Conservation (phyloP, 2,113 vertebrate genomes). For the Sciurus niger region DNA sequence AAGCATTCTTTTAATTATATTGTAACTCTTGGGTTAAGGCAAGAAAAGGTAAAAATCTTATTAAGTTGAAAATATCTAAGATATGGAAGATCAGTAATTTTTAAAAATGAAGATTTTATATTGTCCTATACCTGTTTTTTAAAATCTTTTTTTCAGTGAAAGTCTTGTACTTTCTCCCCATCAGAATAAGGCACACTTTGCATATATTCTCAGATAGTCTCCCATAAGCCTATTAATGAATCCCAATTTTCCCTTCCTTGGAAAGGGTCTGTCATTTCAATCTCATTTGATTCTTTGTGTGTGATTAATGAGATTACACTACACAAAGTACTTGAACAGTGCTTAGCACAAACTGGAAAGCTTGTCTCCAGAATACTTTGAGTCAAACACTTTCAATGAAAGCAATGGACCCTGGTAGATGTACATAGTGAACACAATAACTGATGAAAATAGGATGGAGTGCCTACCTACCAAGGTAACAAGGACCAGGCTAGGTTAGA, state of each 20-base stretch:
- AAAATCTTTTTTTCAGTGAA: conserved; percentile 1
- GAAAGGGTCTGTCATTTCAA: background rate
- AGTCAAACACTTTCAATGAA: conserved; percentile 24
- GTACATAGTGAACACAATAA: background rate
- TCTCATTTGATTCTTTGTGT: conserved; percentile 44
- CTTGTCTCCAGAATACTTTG: conserved; percentile 21
- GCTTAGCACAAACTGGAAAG: conserved; percentile 21
- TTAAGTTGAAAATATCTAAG: conserved; percentile 24
- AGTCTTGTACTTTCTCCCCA: background rate
- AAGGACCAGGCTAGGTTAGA: background rate
- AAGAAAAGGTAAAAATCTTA: conserved; percentile 48
- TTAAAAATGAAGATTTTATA: conserved; percentile 10
- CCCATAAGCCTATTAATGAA: background rate
- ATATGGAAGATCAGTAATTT: background rate
- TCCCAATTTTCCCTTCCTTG: background rate
- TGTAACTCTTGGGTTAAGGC: conserved; percentile 46
- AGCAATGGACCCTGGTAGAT: background rate
- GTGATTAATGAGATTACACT: conserved; percentile 31
- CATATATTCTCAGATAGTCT: background rate
- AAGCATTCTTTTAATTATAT: conserved; percentile 61
- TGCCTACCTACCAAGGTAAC: background rate
- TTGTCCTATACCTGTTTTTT: background rate
- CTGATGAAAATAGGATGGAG: background rate
- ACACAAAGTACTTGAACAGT: conserved; percentile 29
- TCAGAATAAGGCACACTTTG: conserved; percentile 30